Evolutionary conservation across 2,888 invertebrate species (phyloP).

Genomic region (Isotomurus palustris): DNA sequence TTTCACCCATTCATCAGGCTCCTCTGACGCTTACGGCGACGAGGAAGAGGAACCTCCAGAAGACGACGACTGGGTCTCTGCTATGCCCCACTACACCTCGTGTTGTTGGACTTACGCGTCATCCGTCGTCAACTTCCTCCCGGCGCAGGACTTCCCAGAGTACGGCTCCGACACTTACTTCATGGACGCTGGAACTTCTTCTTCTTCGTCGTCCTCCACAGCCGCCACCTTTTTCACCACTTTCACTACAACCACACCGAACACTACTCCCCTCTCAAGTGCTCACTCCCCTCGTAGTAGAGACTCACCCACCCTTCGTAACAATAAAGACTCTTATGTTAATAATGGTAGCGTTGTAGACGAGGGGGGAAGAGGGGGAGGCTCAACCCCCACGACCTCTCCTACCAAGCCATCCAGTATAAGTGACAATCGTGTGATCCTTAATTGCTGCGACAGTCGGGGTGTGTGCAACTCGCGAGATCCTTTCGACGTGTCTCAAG

Average conservation of each 20-base stretch:
- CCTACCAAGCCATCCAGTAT: background rate
- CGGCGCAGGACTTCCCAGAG: background rate
- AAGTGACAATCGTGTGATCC: constrained; percentile 27
- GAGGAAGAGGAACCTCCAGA: background rate
- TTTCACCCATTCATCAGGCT: background rate
- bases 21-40: background rate
- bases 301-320: no score
- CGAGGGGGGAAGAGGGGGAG: background rate
- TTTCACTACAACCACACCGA: constrained; percentile 1
- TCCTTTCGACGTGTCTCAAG: constrained; percentile 6
- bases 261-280: no score
- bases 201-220: background rate
- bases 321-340: no score
- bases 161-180: constrained; percentile 9
- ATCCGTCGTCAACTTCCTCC: constrained; percentile 18
- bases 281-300: no score
- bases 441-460: constrained; percentile 30
- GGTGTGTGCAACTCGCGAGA: constrained; percentile 17
- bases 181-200: background rate
- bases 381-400: background rate
- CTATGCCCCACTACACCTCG: constrained; percentile 17
- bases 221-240: no score
- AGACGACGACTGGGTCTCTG: background rate
- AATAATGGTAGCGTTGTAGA: background rate
- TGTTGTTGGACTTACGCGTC: constrained; percentile 44